phyloP scores from a whole-genome alignment of 2,113 vertebrate species.

The Engraulis encrasicolus region DNA sequence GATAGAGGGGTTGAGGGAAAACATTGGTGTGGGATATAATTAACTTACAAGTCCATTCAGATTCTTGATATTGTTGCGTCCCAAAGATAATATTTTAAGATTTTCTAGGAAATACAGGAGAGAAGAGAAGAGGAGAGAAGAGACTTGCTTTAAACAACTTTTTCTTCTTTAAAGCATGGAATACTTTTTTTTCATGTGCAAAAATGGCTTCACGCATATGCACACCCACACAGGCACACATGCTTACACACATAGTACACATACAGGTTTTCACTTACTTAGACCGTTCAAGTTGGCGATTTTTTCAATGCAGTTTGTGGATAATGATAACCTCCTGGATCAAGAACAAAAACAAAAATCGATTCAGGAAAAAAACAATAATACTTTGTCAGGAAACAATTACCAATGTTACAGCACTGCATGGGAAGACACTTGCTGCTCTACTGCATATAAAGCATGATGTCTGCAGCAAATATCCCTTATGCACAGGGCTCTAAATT shows the following conservation, averaged over 20 bases:
- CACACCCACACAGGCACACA: not conserved
- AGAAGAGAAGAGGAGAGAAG: slow-evolving; percentile 18
- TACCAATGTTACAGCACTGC: not conserved
- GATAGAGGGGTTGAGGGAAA: not conserved
- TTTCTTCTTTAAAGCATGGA: not conserved
- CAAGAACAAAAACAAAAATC: not conserved
- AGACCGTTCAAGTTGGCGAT: slow-evolving; percentile 92
- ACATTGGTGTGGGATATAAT: not conserved
- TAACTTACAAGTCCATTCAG: slow-evolving; percentile 89
- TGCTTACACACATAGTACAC: not conserved
- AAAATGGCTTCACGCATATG: not conserved
- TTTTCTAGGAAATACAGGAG: too few relatives aligned
- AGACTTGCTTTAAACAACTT: not conserved
- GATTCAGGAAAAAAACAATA: too few relatives aligned
- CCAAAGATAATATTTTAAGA: slow-evolving; percentile 90
- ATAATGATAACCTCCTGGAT: slow-evolving; percentile 90
- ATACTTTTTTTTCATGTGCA: not conserved
- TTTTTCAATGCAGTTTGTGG: slow-evolving; percentile 98
- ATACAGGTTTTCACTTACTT: slow-evolving; percentile 81
- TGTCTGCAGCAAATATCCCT: too few relatives aligned
- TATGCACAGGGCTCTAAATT: too few relatives aligned
- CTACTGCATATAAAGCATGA: too few relatives aligned
- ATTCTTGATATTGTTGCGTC: slow-evolving; percentile 96
- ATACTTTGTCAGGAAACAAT: not conserved
- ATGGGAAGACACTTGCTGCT: too few relatives aligned